Evolutionary conservation across 2,888 invertebrate genomes (phyloP), one percentile per base, ranked within the genome.

Genomic region (Phania funesta): DNA sequence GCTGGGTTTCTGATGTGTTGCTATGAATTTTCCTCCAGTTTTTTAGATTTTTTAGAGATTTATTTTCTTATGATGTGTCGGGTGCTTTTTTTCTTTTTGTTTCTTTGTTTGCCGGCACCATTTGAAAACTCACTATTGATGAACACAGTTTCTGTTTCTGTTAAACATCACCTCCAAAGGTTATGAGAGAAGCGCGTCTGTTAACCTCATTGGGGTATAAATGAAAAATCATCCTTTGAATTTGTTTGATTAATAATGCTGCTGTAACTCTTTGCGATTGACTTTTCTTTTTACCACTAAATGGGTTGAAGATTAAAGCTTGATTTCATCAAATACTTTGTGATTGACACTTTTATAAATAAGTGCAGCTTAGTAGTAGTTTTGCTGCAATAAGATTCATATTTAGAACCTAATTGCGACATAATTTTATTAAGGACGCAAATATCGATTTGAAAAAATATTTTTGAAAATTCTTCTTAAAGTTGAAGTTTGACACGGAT

Each of bases 1-100:
- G 90, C 90, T 89, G 90, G 86, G 90, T 89, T 87, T 87, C 87
- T 83, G 84, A 84, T 84, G 78, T 80, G 79, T 83, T 71, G 68
- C 35, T 74, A 46, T 52, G 60, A 44, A 54, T 46, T 77, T 62
- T 64, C 38, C 35, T 35, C 20, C 35, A 16, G 16, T 8, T 58
- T 24, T 48, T 16, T 44, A 68, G 44, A 3, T 16, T 54, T 50
- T 46, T 26, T 46, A 0, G n/a, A n/a, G n/a, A n/a, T 29, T 68
- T 5, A 13, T 56, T 5, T 32, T 46, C 16, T 58, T 48, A 22
- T 16, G 13, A 16, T 64, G 22, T 44, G 44, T 70, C 8, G 48
- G n/a, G n/a, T n/a, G n/a, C n/a, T n/a, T n/a, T n/a, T n/a, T n/a
- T n/a, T n/a, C n/a, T n/a, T n/a, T n/a, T n/a, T n/a, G n/a, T n/a